phyloP scores from a whole-genome alignment of 2,888 invertebrate species.

The Rhagonycha lutea region DNA sequence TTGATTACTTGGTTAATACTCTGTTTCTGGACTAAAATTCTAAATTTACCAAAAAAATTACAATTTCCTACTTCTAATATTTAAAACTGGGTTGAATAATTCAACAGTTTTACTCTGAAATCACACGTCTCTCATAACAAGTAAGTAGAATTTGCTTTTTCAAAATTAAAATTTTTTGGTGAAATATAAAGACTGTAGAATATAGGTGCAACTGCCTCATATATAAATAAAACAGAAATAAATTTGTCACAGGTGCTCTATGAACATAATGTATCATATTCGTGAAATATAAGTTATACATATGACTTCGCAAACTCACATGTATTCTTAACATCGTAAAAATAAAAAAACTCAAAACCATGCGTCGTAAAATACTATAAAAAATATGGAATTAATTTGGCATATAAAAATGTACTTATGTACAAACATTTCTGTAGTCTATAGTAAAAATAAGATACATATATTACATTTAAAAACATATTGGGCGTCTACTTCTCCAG shows the following conservation, averaged over 20 bases:
- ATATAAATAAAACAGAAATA: background rate
- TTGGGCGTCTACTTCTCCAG: background rate
- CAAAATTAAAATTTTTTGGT: background rate
- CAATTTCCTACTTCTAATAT: background rate
- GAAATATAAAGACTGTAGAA: background rate
- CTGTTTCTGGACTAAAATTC: background rate
- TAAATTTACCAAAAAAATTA: background rate
- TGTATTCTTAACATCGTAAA: background rate
- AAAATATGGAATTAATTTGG: background rate
- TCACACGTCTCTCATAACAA: background rate
- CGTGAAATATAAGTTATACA: background rate
- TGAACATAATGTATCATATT: background rate
- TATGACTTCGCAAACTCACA: background rate
- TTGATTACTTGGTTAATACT: background rate
- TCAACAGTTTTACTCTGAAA: no score
- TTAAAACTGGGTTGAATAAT: background rate
- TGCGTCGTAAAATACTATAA: background rate
- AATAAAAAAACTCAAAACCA: background rate
- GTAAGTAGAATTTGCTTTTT: background rate
- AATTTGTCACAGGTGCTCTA: background rate
- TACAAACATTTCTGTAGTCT: background rate
- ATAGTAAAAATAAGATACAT: background rate
- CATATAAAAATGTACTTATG: background rate
- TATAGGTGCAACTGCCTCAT: background rate
- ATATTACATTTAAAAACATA: background rate